phyloP scores from a whole-genome alignment of 1,140 invertebrate species.

The Ooceraea biroi region DNA sequence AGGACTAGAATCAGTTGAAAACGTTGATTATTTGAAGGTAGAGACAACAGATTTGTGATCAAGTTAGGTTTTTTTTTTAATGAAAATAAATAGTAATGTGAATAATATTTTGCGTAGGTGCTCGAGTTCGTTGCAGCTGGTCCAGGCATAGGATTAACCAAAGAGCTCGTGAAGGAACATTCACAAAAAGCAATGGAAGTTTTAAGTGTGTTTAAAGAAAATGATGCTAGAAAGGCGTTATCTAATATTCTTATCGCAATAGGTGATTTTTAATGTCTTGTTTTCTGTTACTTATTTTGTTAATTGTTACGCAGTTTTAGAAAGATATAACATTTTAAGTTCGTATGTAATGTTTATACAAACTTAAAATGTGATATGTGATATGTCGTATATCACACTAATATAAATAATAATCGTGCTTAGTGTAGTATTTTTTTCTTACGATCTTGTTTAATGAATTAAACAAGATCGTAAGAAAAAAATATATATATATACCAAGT shows the following conservation, averaged over 20 bases:
- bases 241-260: constrained; percentile 93
- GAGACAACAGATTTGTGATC: constrained; percentile 44
- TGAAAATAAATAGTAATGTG: constrained; percentile 19
- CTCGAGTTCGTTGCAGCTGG: constrained; percentile 88
- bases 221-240: constrained; percentile 91
- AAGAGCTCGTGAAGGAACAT: constrained; percentile 92
- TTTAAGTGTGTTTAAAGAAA: constrained; percentile 90
- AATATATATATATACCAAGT: background rate
- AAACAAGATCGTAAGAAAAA: too few relatives aligned
- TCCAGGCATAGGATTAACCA: constrained; percentile 91
- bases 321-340: constrained; percentile 11
- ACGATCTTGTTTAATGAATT: too few relatives aligned
- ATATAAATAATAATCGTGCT: too few relatives aligned
- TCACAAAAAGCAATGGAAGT: constrained; percentile 91
- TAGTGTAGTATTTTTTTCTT: too few relatives aligned
- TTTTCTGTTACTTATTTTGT: constrained; percentile 34
- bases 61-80: constrained; percentile 11
- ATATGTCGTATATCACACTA: too few relatives aligned
- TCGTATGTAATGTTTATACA: too few relatives aligned
- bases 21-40: constrained; percentile 91
- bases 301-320: constrained; percentile 58
- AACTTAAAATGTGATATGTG: too few relatives aligned
- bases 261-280: constrained; percentile 89
- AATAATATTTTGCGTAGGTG: constrained; percentile 84
- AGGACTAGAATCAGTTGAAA: constrained; percentile 90